A percentile compares a stretch with the other conserved stretches of the same genome.
These are phyloP conservation scores for Andrena bucephala DNA, from an alignment of 2,888 invertebrate species.

Conservation along the genomic window DNA sequence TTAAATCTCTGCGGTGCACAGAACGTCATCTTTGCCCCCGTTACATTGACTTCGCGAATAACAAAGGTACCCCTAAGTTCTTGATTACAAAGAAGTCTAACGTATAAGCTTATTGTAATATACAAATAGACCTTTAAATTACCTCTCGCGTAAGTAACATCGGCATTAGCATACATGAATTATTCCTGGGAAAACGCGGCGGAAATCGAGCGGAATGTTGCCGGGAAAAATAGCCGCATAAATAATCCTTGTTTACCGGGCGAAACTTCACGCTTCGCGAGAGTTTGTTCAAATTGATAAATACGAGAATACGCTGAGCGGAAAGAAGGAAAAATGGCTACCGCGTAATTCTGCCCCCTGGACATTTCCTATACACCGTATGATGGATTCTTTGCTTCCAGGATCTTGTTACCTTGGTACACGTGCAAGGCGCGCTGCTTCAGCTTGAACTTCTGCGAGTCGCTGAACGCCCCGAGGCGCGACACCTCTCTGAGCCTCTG, in stretches of 20 bases:
- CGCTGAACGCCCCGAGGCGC: slow-evolving; percentile 88
- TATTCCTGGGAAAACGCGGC: slow-evolving; percentile 28
- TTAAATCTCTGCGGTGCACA: too few relatives aligned
- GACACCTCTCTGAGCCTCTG: slow-evolving; percentile 89
- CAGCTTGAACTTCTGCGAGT: slow-evolving; percentile 90
- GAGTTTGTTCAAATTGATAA: slow-evolving; percentile 12
- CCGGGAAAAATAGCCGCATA: slow-evolving; percentile 11
- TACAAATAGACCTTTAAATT: slow-evolving; percentile 5
- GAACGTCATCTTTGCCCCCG: not conserved
- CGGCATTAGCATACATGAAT: slow-evolving; percentile 31
- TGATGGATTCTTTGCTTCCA: not conserved
- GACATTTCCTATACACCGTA: not conserved
- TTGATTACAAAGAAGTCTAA: not conserved
- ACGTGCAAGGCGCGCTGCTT: slow-evolving; percentile 96
- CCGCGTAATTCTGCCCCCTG: not conserved
- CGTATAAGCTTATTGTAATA: not conserved
- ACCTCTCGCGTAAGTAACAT: slow-evolving; percentile 8
- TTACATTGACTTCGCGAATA: too few relatives aligned
- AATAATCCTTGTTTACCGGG: slow-evolving; percentile 10
- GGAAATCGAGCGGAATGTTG: slow-evolving; percentile 17
- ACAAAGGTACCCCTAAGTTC: not conserved
- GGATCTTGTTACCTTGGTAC: slow-evolving; percentile 88
- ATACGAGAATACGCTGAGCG: not conserved
- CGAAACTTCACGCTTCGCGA: not conserved
- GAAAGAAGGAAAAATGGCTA: not conserved